A percentile compares a stretch with the other conserved stretches of the same genome.
phyloP scores from a whole-genome alignment of 2,888 invertebrate genomes.

The Yponomeuta plumbellus region DNA sequence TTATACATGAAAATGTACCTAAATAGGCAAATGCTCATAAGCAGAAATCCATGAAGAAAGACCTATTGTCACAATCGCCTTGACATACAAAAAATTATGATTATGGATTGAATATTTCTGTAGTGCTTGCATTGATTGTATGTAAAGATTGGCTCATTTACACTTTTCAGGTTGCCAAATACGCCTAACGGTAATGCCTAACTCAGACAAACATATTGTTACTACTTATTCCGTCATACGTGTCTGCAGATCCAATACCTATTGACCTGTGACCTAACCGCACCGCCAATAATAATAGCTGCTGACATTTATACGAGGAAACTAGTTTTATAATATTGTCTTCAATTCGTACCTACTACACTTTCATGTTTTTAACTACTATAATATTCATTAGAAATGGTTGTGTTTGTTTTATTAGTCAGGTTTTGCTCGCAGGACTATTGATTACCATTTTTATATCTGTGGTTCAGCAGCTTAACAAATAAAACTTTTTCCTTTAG shows the following conservation, averaged over 20 bases:
- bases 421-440: neutral
- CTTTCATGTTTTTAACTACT: slow-evolving; percentile 34
- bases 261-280: slow-evolving; percentile 47
- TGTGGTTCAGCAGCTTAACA: too few relatives aligned
- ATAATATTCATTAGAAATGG: slow-evolving; percentile 6
- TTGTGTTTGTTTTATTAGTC: slow-evolving; percentile 5
- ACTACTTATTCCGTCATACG: slow-evolving; percentile 24
- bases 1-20: neutral
- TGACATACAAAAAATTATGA: neutral
- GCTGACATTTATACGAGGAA: slow-evolving; percentile 61
- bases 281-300: slow-evolving; percentile 54
- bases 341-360: slow-evolving; percentile 26
- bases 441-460: too few relatives aligned
- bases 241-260: slow-evolving; percentile 30
- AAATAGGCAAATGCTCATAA: too few relatives aligned
- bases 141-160: neutral
- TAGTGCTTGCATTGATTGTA: neutral
- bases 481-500: too few relatives aligned
- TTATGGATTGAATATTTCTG: neutral
- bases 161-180: neutral
- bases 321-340: slow-evolving; percentile 53
- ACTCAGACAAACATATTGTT: neutral
- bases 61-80: neutral
- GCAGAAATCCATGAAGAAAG: too few relatives aligned
- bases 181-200: neutral